Evolutionary conservation across 2,888 invertebrate genomes (phyloP).

Genomic region (Phanerotoma sp.): DNA sequence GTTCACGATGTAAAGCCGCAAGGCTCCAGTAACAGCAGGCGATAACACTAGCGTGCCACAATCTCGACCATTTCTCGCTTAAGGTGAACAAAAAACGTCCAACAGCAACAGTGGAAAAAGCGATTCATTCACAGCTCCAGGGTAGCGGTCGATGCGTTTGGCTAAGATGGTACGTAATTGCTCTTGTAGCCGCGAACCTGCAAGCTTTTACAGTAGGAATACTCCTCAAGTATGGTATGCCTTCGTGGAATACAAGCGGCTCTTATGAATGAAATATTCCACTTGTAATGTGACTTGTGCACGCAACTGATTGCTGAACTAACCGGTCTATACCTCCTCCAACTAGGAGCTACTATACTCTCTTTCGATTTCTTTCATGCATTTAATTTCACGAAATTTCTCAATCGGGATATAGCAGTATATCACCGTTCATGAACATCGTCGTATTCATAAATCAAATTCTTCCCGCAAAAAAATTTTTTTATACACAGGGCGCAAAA

Average conservation of each 20-base stretch:
- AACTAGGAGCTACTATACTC: constrained; percentile 2
- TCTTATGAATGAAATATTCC: constrained; percentile 57
- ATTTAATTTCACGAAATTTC: too few relatives aligned
- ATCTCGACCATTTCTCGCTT: neutral
- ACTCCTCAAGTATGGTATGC: constrained; percentile 13
- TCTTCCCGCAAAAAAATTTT: too few relatives aligned
- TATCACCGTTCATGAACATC: too few relatives aligned
- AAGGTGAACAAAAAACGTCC: constrained; percentile 1
- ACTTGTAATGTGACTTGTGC: constrained; percentile 50
- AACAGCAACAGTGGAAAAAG: constrained; percentile 30
- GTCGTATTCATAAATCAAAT: too few relatives aligned
- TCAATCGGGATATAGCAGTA: too few relatives aligned
- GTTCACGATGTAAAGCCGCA: too few relatives aligned
- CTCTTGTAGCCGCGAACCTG: constrained; percentile 24
- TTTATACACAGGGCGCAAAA: too few relatives aligned
- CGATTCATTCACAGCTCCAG: constrained; percentile 46
- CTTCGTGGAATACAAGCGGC: constrained; percentile 45
- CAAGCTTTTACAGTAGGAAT: too few relatives aligned
- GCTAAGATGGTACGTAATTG: constrained; percentile 40
- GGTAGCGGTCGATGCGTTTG: constrained; percentile 30
- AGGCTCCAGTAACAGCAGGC: too few relatives aligned
- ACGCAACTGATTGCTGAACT: constrained; percentile 44
- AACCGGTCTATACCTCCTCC: constrained; percentile 31
- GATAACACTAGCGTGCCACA: neutral
- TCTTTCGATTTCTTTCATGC: neutral